Evolutionary conservation across 2,113 vertebrate species (phyloP).

Genomic region (Microtus oregoni): DNA sequence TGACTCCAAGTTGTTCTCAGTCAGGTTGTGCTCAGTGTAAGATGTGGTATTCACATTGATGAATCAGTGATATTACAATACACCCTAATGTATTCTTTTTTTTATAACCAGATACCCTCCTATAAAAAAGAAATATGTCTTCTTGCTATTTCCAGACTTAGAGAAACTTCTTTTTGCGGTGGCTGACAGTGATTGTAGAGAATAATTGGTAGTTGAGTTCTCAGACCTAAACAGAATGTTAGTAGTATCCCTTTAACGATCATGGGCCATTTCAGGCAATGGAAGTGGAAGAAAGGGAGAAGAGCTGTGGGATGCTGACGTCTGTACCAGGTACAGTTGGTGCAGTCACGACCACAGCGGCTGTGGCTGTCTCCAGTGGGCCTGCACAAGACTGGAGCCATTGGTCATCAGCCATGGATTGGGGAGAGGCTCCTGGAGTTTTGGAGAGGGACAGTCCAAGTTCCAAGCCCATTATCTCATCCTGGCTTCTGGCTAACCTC

Average conservation of each 20-base stretch:
- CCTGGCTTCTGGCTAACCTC: not conserved
- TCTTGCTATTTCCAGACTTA: not conserved
- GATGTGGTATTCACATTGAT: not conserved
- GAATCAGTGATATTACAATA: not conserved
- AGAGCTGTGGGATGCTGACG: not conserved
- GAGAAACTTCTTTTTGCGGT: not conserved
- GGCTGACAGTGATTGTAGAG: not conserved
- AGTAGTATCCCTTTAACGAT: not conserved
- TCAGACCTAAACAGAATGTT: not conserved
- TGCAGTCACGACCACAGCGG: not conserved
- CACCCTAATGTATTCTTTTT: not conserved
- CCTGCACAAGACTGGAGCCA: not conserved
- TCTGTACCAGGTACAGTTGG: not conserved
- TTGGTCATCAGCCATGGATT: not conserved
- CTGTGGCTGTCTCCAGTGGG: not conserved
- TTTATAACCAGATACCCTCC: not conserved
- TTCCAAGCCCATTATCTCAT: not conserved
- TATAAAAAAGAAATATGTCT: not conserved
- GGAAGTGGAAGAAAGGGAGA: not conserved
- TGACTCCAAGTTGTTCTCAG: not conserved
- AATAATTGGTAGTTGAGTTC: not conserved
- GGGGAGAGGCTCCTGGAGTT: not conserved
- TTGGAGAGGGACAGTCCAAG: not conserved
- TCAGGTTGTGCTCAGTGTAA: not conserved
- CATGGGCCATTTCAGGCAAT: not conserved